These are phyloP conservation scores for Clepsis dumicolana DNA, from an alignment of 2,888 invertebrate species.

Conservation along the genomic window DNA sequence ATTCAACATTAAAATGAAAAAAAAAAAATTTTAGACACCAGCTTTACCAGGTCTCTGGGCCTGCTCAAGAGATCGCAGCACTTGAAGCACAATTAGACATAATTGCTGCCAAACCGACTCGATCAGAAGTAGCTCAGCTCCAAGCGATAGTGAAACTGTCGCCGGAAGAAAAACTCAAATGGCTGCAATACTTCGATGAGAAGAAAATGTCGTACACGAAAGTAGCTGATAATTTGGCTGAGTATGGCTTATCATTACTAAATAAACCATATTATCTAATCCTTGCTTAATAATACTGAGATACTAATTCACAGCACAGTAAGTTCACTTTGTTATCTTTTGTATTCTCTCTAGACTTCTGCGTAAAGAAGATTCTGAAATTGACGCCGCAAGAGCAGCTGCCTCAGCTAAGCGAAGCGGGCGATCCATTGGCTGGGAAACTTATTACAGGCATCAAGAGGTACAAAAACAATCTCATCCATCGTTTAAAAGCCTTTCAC, in stretches of 20 bases:
- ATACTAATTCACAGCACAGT: neutral
- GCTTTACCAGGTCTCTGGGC: conserved; percentile 67
- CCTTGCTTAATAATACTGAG: no score
- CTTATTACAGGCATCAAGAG: conserved; percentile 69
- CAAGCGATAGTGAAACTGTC: conserved; percentile 70
- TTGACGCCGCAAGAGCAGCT: conserved; percentile 53
- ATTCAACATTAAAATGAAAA: neutral
- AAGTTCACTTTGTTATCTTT: neutral
- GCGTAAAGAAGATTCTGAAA: conserved; percentile 66
- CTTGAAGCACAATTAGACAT: conserved; percentile 68
- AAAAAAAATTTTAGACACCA: conserved; percentile 64
- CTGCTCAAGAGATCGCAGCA: conserved; percentile 57
- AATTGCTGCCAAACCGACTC: conserved; percentile 63
- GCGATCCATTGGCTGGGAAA: conserved; percentile 69
- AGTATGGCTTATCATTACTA: conserved; percentile 61
- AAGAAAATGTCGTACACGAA: conserved; percentile 63
- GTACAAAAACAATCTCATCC: conserved; percentile 49
- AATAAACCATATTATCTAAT: no score
- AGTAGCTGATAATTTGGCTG: conserved; percentile 71
- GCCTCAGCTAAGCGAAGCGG: conserved; percentile 57
- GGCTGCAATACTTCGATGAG: conserved; percentile 68
- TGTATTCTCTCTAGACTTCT: conserved; percentile 63
- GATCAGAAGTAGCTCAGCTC: conserved; percentile 60
- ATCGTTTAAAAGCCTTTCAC: neutral
- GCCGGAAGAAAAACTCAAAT: conserved; percentile 67